Base-by-base conservation (phyloP, 1,140 invertebrate species). In the Heliconius congener region DNA sequence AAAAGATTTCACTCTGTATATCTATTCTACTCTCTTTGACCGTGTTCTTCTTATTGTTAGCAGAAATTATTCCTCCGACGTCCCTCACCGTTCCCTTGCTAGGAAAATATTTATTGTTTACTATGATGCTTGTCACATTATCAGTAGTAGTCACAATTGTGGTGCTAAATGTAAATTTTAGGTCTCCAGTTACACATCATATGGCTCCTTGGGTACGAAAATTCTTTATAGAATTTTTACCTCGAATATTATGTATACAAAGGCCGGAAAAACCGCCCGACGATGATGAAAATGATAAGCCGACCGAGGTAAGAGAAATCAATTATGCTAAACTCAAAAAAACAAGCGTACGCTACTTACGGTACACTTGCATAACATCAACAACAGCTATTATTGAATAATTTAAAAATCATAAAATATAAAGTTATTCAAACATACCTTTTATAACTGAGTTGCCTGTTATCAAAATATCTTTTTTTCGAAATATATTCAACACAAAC, bases 61-160 rank as follows among this genome's bases (percentile, higher is more conserved):
- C 98, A 84, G 99, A 99, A 95, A 99, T 99, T 90, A 99, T 99
- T 93, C 99, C 99, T 78, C 99, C 99, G n/a, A 99, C 99, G 75
- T 99, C 99, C 75, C 95, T 99, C 71, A 99, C 99, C 71, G 98
- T 99, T 77, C 99, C 99, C 57, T 95, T 99, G 73, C 96, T 99
- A 82, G 99, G 99, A 83, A 99, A 99, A 96, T 99, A 99, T 95
- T 96, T 99, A 55, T 96, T 99, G 34, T 99, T 99, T 95, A 99
- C 99, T 66, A 99, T 99, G 99, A 98, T 99, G 90, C 96, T 99
- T 86, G 99, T 99, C 83, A 99, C 99, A 52, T 95, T 99, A 72
- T 99, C 99, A 73, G 99, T 99, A 86, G 97, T 99, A 80, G 98
- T 99, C 79, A 99, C 99, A 84, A 99, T 99, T 87, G 98, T 98